Conservation (phyloP, 2,888 invertebrate genomes). For the Petrolisthes cinctipes region DNA sequence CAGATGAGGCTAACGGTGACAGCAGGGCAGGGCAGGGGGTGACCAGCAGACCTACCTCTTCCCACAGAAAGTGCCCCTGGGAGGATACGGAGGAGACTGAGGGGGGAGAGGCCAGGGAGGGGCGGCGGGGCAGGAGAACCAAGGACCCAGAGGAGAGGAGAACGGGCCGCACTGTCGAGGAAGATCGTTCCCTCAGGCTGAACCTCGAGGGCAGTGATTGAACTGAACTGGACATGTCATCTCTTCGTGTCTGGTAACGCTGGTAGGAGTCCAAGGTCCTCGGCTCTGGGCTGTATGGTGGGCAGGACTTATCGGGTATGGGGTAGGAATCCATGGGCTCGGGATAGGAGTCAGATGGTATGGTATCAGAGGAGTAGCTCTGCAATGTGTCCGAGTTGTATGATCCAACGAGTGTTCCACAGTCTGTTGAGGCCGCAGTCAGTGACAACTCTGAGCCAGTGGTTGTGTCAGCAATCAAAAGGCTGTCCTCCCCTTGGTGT, state of each 20-base stretch:
- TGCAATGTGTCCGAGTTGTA: conserved; percentile 32
- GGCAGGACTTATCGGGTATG: not conserved
- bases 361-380: conserved; percentile 32
- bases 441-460: conserved; percentile 36
- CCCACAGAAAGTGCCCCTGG: conserved; percentile 62
- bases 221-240: conserved; percentile 44
- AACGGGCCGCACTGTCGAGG: conserved; percentile 34
- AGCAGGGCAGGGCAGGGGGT: too few species aligned
- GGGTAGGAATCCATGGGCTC: not conserved
- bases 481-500: conserved; percentile 25
- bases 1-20: too few species aligned
- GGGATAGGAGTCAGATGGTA: conserved; percentile 33
- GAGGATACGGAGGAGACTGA: conserved; percentile 50
- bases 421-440: conserved; percentile 28
- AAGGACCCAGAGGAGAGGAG: conserved; percentile 55
- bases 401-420: conserved; percentile 40
- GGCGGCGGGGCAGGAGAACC: conserved; percentile 57
- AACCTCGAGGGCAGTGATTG: conserved; percentile 51
- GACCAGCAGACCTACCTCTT: conserved; percentile 60
- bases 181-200: conserved; percentile 34
- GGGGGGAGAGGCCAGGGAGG: conserved; percentile 58
- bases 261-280: conserved; percentile 26
- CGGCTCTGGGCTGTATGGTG: not conserved
- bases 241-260: not conserved
- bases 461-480: conserved; percentile 26